Percentiles rank a stretch among this genome's conserved stretches.
phyloP scores from a whole-genome alignment of 2,888 invertebrate species.

The Tiphia femorata region DNA sequence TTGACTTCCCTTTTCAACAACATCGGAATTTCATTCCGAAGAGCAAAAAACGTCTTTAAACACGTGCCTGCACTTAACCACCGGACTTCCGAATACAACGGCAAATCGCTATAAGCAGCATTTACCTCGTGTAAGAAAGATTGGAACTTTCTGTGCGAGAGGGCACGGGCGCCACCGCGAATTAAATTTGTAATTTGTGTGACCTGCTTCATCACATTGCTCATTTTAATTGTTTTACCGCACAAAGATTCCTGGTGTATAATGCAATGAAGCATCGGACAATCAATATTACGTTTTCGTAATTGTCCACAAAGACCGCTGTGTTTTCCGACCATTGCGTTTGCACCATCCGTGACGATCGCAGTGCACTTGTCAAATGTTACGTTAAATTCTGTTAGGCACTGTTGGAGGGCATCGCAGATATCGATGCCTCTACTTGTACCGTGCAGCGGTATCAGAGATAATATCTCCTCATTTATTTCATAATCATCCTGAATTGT shows the following conservation, averaged over 20 bases:
- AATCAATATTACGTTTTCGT: no score
- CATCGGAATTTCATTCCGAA: background rate
- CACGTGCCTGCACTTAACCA: background rate
- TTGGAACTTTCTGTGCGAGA: background rate
- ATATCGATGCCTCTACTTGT: no score
- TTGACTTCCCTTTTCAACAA: no score
- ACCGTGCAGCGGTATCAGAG: no score
- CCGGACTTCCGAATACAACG: background rate
- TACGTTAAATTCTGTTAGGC: no score
- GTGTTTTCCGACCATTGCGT: no score
- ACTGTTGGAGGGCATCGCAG: no score
- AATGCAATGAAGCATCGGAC: constrained; percentile 4
- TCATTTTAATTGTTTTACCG: background rate
- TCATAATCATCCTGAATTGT: no score
- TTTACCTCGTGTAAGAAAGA: background rate
- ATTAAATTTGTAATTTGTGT: background rate
- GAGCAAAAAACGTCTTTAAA: background rate
- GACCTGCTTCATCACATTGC: background rate
- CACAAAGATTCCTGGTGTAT: background rate
- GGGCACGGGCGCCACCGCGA: background rate
- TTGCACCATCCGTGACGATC: no score
- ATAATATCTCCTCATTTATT: no score
- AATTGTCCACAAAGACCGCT: no score
- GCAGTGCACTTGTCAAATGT: no score
- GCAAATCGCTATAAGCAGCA: background rate